Base-by-base conservation (phyloP, 1,140 invertebrate genomes). In the Pseudomyrmex sp. region DNA sequence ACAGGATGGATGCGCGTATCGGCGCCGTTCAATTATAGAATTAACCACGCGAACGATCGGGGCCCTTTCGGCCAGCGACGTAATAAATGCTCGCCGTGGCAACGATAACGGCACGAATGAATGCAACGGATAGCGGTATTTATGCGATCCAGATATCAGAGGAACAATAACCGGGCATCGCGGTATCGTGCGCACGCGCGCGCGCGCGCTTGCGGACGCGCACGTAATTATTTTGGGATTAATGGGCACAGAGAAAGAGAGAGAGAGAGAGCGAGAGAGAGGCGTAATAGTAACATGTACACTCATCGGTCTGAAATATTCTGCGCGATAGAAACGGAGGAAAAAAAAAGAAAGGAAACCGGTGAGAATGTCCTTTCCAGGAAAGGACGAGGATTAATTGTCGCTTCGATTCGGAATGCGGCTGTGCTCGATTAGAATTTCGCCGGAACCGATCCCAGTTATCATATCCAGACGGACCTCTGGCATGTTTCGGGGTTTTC, bases 121-220 rank as follows among this genome's bases (percentile, higher is more conserved):
- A 88, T 89, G 84, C 87, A 89, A 88, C 87, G 88, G 88, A 89
- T 89, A 89, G 68, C 74, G 86, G 86, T 89, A 89, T 89, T 89
- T 89, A 89, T 89, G 87, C 88, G 88, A 88, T 88, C 88, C 79
- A 89, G 88, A 89, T 89, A 89, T 88, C 87, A 88, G 84, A 74
- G 75, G 84, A 89, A 89, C 84, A 89, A 89, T 89, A 88, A 89
- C 87, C 83, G 56, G 35, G 65, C 72, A 52, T 62, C 63, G 62
- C 61, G 72, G 66, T 88, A 89, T 89, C 87, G 84, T 54, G 63
- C 68, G 84, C 72, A 18, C 35, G 23, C 26, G 20, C 35, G 26
- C 35, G 26, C 79, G 44, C 65, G 65, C 65, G 7, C 69, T 35
- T 35, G 35, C 35, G 35, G 35, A 48, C 86, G 79, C 68, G 69